Conservation (phyloP, 2,888 invertebrate species). For the Athalia circularis region DNA sequence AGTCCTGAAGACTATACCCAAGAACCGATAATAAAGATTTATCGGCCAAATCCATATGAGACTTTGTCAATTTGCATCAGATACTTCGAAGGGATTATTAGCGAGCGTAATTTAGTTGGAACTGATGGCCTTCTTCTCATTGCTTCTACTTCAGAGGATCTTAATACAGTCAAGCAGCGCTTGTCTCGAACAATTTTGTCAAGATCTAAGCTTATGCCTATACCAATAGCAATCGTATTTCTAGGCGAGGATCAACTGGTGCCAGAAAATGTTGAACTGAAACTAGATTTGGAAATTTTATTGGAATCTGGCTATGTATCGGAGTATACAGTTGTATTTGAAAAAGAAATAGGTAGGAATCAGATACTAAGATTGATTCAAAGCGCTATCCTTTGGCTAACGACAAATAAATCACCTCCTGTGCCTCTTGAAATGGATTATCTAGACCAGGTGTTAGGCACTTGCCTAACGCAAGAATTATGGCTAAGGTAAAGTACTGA, state of each 20-base stretch:
- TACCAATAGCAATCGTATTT: conserved; percentile 65
- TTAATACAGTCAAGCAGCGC: conserved; percentile 58
- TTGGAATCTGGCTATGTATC: conserved; percentile 66
- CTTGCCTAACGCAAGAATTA: conserved; percentile 66
- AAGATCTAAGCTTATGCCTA: conserved; percentile 64
- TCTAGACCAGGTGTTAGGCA: conserved; percentile 58
- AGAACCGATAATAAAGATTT: conserved; percentile 64
- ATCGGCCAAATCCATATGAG: conserved; percentile 64
- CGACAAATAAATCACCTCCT: conserved; percentile 64
- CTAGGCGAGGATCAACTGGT: conserved; percentile 56
- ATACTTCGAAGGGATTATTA: conserved; percentile 63
- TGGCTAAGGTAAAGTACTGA: conserved; percentile 64
- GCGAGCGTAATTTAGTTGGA: conserved; percentile 61
- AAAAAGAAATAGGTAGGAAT: conserved; percentile 59
- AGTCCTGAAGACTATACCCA: conserved; percentile 68
- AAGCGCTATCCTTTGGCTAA: conserved; percentile 65
- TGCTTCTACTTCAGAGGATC: conserved; percentile 60
- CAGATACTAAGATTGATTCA: conserved; percentile 63
- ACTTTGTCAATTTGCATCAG: conserved; percentile 66
- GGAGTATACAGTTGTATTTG: conserved; percentile 63
- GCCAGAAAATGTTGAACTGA: conserved; percentile 51
- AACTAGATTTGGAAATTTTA: conserved; percentile 59
- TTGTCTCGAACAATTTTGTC: conserved; percentile 64
- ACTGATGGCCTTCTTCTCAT: conserved; percentile 68
- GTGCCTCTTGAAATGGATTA: conserved; percentile 68